These are phyloP conservation scores for Pangasius larnaudii DNA, from an alignment of 2,797 vertebrate genomes.

Conservation along the genomic window DNA sequence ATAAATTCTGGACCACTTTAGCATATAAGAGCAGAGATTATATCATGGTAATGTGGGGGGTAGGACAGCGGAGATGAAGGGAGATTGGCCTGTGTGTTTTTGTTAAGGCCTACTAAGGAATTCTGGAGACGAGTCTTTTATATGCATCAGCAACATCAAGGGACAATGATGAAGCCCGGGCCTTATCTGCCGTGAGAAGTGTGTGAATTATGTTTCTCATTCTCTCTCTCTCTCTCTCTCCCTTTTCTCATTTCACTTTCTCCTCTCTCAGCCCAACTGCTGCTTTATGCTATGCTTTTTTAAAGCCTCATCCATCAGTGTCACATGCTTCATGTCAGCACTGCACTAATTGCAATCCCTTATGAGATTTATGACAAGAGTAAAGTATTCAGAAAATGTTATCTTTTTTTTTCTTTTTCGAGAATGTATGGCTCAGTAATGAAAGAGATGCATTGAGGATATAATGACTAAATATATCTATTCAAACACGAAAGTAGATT, in stretches of 20 bases:
- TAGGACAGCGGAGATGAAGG: conserved; percentile 36
- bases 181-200: conserved; percentile 37
- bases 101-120: conserved; percentile 53
- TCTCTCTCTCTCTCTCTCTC: conserved; percentile 43
- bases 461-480: background rate
- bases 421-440: conserved; percentile 47
- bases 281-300: conserved; percentile 66
- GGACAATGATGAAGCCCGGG: conserved; percentile 45
- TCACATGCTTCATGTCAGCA: conserved; percentile 50
- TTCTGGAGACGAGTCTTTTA: conserved; percentile 48
- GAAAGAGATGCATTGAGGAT: conserved; percentile 28
- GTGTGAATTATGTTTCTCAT: conserved; percentile 26
- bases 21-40: conserved; percentile 50
- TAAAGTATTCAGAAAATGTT: conserved; percentile 51
- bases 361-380: conserved; percentile 60
- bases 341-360: conserved; percentile 65
- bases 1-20: conserved; percentile 48
- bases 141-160: conserved; percentile 60
- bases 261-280: conserved; percentile 38
- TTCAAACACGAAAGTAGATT: background rate
- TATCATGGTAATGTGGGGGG: conserved; percentile 43
- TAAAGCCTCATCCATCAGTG: conserved; percentile 69
- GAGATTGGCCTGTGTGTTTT: conserved; percentile 45
- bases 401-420: conserved; percentile 8
- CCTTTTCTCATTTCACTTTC: conserved; percentile 38